Conservation (phyloP, 35 echinoderm and acorn worm genomes). For the Ptychodera flava region DNA sequence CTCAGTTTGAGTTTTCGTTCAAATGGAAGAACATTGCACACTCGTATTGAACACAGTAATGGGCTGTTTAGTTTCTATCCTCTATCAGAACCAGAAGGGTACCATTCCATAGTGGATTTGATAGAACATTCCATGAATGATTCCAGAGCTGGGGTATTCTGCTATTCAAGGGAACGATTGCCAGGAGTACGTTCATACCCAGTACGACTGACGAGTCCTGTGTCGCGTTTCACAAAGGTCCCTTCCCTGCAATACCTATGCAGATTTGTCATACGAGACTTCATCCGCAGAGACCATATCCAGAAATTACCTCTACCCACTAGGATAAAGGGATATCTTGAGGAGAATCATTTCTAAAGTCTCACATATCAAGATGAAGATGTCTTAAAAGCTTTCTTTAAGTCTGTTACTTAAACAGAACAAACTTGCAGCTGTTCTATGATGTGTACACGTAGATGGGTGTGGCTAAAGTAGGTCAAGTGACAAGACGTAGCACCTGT, state of each 20-base stretch:
- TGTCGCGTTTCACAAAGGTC: slow-evolving; percentile 86
- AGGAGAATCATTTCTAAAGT: slow-evolving; percentile 91
- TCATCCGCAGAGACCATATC: slow-evolving; percentile 79
- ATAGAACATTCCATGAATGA: slow-evolving; percentile 76
- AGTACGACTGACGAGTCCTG: slow-evolving; percentile 71
- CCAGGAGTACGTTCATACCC: slow-evolving; percentile 81
- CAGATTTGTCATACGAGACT: slow-evolving; percentile 90
- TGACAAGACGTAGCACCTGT: too few species aligned
- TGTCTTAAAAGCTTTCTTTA: neutral
- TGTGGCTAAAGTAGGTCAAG: too few species aligned
- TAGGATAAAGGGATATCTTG: slow-evolving; percentile 84
- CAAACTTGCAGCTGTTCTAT: too few species aligned
- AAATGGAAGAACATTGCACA: slow-evolving; percentile 84
- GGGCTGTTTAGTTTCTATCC: slow-evolving; percentile 72
- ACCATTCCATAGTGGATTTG: slow-evolving; percentile 73
- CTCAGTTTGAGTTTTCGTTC: slow-evolving; percentile 93
- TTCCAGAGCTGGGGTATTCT: slow-evolving; percentile 76
- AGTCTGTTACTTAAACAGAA: too few species aligned
- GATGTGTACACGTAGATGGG: too few species aligned
- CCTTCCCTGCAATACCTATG: slow-evolving; percentile 84
- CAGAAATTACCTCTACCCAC: slow-evolving; percentile 76
- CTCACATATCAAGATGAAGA: neutral
- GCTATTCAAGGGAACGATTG: slow-evolving; percentile 70
- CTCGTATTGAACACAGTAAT: slow-evolving; percentile 81
- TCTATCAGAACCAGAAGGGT: slow-evolving; percentile 75